Percentiles rank a stretch among this genome's conserved stretches.
These are phyloP conservation scores for Pogonocherus hispidulus DNA, from an alignment of 2,888 invertebrate species.

Conservation along the genomic window DNA sequence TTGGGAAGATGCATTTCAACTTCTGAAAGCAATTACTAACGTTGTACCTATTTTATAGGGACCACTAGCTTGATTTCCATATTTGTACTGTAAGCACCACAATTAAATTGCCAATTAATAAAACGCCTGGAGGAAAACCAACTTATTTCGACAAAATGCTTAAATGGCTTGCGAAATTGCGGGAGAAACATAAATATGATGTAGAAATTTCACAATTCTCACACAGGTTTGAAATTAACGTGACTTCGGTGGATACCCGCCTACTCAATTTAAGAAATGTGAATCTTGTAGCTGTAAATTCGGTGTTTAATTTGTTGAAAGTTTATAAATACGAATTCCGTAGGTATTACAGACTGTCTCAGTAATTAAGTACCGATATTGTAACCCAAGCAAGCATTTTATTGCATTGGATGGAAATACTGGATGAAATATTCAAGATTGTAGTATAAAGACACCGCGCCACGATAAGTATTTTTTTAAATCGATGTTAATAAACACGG, in stretches of 20 bases:
- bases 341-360: too few relatives aligned
- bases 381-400: too few relatives aligned
- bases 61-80: not conserved
- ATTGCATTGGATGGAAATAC: too few relatives aligned
- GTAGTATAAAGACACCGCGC: too few relatives aligned
- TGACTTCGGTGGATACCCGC: not conserved
- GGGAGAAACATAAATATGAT: not conserved
- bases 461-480: too few relatives aligned
- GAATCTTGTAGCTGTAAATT: too few relatives aligned
- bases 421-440: too few relatives aligned
- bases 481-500: too few relatives aligned
- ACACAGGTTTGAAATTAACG: not conserved
- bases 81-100: not conserved
- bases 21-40: not conserved
- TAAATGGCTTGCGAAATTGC: not conserved
- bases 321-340: too few relatives aligned
- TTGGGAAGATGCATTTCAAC: not conserved
- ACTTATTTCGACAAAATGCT: conserved; percentile 10
- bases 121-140: conserved; percentile 8
- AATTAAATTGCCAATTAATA: conserved; percentile 13
- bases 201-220: not conserved
- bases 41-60: not conserved
- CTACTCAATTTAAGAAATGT: not conserved
- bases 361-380: too few relatives aligned
- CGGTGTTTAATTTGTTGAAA: too few relatives aligned